phyloP scores from a whole-genome alignment of 2,797 vertebrate genomes.

The Tinamus major region DNA sequence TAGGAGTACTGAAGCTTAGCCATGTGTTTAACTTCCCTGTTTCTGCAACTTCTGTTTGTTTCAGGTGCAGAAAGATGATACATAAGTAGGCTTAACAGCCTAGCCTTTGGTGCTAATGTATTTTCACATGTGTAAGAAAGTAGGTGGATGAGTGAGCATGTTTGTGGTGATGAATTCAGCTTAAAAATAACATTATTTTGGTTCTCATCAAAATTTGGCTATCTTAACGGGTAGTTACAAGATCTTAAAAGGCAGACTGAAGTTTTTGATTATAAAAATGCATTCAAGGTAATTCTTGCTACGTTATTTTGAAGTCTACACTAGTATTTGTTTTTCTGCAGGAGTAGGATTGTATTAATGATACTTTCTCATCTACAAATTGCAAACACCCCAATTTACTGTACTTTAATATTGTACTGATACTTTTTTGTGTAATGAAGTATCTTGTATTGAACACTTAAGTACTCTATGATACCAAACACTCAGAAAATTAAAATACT shows the following conservation, averaged over 20 bases:
- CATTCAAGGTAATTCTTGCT: neutral
- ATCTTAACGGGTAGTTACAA: neutral
- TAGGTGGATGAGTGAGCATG: neutral
- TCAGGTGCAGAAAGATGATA: neutral
- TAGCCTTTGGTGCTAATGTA: neutral
- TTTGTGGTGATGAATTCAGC: neutral
- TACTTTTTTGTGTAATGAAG: neutral
- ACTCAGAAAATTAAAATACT: constrained; percentile 14
- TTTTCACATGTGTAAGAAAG: neutral
- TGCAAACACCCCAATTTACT: neutral
- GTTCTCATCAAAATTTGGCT: neutral
- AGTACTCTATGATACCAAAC: neutral
- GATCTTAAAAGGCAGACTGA: neutral
- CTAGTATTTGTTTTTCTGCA: neutral
- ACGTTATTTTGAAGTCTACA: neutral
- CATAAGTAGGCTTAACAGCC: neutral
- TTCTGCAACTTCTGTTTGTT: neutral
- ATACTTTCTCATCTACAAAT: neutral
- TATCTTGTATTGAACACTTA: neutral
- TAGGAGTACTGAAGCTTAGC: neutral
- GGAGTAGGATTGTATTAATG: neutral
- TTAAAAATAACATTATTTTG: neutral
- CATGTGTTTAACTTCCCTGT: neutral
- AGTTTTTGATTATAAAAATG: neutral
- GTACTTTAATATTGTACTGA: neutral